Percentiles rank a stretch among this genome's conserved stretches.
Evolutionary conservation across 2,888 invertebrate genomes (phyloP).

Genomic region (Clivina fossor): DNA sequence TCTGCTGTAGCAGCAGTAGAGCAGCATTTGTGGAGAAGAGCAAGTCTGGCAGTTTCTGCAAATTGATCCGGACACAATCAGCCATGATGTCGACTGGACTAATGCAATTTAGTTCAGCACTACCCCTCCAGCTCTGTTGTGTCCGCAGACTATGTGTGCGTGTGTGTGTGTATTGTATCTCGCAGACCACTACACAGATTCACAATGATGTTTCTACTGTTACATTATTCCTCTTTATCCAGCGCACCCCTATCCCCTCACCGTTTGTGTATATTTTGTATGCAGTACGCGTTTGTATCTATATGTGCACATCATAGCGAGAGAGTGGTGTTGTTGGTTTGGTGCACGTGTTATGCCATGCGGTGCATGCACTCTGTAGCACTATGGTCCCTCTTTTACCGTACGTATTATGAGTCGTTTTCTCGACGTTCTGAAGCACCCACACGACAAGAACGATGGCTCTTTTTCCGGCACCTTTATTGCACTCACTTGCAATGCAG

Average conservation of each 20-base stretch:
- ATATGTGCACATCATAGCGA: too few relatives aligned
- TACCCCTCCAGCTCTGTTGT: not conserved
- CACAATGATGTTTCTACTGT: too few relatives aligned
- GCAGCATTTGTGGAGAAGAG: constrained; percentile 22
- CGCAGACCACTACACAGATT: not conserved
- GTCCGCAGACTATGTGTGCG: not conserved
- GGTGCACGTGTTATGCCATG: not conserved
- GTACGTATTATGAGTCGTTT: too few relatives aligned
- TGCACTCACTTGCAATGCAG: constrained; percentile 22
- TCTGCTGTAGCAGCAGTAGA: not conserved
- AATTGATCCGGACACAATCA: constrained; percentile 34
- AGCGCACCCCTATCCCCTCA: too few relatives aligned
- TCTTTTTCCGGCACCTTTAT: constrained; percentile 23
- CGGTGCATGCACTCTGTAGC: not conserved
- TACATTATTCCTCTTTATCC: too few relatives aligned
- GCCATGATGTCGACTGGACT: constrained; percentile 32
- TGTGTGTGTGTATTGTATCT: constrained; percentile 1
- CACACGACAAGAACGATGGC: constrained; percentile 18
- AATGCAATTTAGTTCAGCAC: constrained; percentile 26
- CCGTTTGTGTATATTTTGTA: constrained; percentile 8
- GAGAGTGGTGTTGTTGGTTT: constrained; percentile 15
- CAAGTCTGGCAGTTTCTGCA: constrained; percentile 33
- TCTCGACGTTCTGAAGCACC: constrained; percentile 29
- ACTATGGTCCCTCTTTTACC: constrained; percentile 27
- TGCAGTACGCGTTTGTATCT: not conserved